Evolutionary conservation across 2,113 vertebrate genomes (phyloP), one percentile per base, ranked within the genome.

Genomic region (Seriola dumerili): DNA sequence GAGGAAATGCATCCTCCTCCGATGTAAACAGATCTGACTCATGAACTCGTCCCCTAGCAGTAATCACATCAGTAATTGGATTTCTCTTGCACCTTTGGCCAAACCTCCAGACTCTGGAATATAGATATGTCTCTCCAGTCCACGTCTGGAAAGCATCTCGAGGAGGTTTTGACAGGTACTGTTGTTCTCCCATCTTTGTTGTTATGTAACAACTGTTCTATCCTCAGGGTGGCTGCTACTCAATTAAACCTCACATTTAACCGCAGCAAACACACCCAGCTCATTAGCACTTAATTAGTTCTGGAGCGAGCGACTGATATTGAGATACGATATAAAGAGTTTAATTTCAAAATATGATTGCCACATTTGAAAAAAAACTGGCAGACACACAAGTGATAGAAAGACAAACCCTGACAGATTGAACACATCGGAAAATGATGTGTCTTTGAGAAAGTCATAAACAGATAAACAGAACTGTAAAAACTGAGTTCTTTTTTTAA

Each of bases 271-370:
- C 84, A 80, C 77, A 85, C 78, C 61, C 62, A 55, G 59, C 88
- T 89, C 82, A 85, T 94, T 91, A 92, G 65, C n/a, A 48, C 64
- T 76, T 87, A 89, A 92, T 91, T 93, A 68, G 90, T 89, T 93
- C 87, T 78, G 66, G 65, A 84, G 81, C 10, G 12, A 63, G 58
- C 11, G 0, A 48, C 23, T 69, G 75, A 88, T 83, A 69, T 38
- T 46, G 16, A 54, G 78, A 89, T 81, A 66, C 71, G 58, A 79
- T 66, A 40, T 74, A 17, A 84, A 19, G 17, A 54, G 34, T 85
- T 76, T 78, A 57, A 48, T 74, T 70, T 6, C 48, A 69, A 73
- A 78, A 80, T 67, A 12, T 67, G 58, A 84, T 70, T 54, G 54
- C 38, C 13, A 17, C 32, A 50, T 80, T 32, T 78, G 21, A 17